Evolutionary conservation across 64 coral and sea anemone species (phyloP).

Genomic region (Platygyra sinensis): DNA sequence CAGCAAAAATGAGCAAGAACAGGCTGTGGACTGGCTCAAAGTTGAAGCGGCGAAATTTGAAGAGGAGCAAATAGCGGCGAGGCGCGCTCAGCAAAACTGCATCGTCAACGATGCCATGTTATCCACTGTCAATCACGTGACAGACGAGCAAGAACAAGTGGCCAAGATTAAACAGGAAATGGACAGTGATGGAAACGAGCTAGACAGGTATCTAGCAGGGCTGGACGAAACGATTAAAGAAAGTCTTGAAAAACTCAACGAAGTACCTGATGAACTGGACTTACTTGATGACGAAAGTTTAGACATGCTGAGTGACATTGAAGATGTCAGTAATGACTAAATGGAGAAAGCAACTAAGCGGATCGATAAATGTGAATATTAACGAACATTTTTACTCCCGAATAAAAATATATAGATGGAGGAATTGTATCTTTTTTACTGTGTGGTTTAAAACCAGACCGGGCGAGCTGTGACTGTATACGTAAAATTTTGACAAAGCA

Average conservation of each 20-base stretch:
- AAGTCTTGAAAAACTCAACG: slow-evolving; percentile 85
- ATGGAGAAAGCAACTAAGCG: neutral
- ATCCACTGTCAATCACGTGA: slow-evolving; percentile 42
- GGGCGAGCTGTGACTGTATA: no score
- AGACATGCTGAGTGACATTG: slow-evolving; percentile 68
- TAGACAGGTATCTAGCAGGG: slow-evolving; percentile 83
- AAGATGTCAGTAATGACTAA: slow-evolving; percentile 60
- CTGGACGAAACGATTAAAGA: slow-evolving; percentile 89
- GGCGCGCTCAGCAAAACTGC: slow-evolving; percentile 37
- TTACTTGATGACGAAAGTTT: slow-evolving; percentile 63
- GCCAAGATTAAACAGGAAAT: slow-evolving; percentile 71
- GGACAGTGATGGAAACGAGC: slow-evolving; percentile 71
- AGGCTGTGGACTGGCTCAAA: slow-evolving; percentile 48
- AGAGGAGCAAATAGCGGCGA: slow-evolving; percentile 10
- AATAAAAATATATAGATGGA: no score
- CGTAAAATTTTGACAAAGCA: no score
- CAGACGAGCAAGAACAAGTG: slow-evolving; percentile 75
- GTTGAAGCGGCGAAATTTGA: slow-evolving; percentile 41
- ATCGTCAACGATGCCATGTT: slow-evolving; percentile 86
- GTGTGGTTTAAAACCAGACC: no score
- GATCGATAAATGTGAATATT: neutral
- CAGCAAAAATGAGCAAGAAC: slow-evolving; percentile 4
- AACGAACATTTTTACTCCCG: neutral
- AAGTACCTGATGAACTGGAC: slow-evolving; percentile 82
- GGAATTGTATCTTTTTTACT: no score